Base-by-base conservation (phyloP, 2,113 vertebrate species). In the Tringa solitaria region DNA sequence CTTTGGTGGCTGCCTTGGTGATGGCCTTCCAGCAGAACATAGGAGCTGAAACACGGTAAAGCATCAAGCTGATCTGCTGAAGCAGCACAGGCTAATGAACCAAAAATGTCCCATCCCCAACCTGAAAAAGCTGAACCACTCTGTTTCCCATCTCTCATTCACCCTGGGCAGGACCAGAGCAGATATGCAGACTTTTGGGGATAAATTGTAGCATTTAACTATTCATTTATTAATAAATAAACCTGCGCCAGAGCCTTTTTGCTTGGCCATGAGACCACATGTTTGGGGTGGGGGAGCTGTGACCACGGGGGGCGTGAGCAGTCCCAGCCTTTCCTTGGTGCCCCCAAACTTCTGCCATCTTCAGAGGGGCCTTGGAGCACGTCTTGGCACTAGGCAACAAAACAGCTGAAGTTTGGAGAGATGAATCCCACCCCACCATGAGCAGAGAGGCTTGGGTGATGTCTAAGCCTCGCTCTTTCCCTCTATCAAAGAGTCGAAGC, bases 1-100 rank as follows among this genome's bases (percentile, higher is more conserved):
- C 39, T 69, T 37, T 1, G 1, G n/a, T 68, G 50, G 30, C 11
- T 1, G 0, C 17, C 16, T 39, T 39, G 37, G 39, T 27, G 57
- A 48, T 60, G 45, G 16, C 23, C 50, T 72, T 27, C 43, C 37
- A 63, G 33, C 48, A 46, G 18, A 70, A 33, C 2, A 1, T 6
- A 41, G 39, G 26, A 85, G 53, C 10, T 53, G 43, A 48, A 46
- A 63, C 3, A 27, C 39, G 67, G 12, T 17, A 10, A 83, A 83
- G 17, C n/a, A 33, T 22, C 67, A 33, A 61, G 35, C 24, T 43
- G 27, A 64, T 33, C 37, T 91, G 73, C 48, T 90, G 61, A 26
- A 14, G 15, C 35, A 78, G n/a, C 65, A 48, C 26, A 54, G 15
- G 21, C 10, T 69, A n/a, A 69, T 21, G 39, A 60, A 41, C 21